A percentile compares a stretch with the other conserved stretches of the same genome.
These are phyloP conservation scores for Dromas ardeola DNA, from an alignment of 2,113 vertebrate genomes.

Conservation along the genomic window DNA sequence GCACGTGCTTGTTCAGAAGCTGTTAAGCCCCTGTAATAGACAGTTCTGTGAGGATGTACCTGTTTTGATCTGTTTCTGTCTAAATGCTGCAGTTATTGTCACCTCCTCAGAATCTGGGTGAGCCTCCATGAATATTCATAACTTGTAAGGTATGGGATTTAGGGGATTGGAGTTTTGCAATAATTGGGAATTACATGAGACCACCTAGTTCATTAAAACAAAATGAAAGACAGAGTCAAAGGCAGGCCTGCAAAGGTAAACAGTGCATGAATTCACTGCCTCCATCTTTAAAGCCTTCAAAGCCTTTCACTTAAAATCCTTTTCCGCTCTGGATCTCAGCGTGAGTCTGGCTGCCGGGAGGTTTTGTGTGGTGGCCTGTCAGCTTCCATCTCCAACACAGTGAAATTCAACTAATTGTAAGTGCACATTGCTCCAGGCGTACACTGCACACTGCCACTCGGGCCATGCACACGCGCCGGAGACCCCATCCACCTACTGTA, in stretches of 20 bases:
- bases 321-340: slow-evolving; percentile 66
- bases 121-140: background rate
- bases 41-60: background rate
- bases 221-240: slow-evolving; percentile 59
- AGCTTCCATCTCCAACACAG: slow-evolving; percentile 72
- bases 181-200: slow-evolving; percentile 27
- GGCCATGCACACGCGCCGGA: background rate
- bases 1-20: background rate
- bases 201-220: slow-evolving; percentile 60
- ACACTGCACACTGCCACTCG: background rate
- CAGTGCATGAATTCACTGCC: slow-evolving; percentile 63
- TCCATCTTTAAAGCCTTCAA: slow-evolving; percentile 49
- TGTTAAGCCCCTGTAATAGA: background rate
- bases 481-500: slow-evolving; percentile 7
- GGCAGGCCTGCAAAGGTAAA: slow-evolving; percentile 42
- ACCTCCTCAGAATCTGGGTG: background rate
- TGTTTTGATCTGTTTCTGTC: background rate
- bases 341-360: slow-evolving; percentile 66
- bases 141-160: background rate
- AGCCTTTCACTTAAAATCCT: slow-evolving; percentile 66
- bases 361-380: slow-evolving; percentile 71
- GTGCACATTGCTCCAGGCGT: slow-evolving; percentile 38
- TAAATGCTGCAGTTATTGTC: background rate
- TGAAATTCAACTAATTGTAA: slow-evolving; percentile 73
- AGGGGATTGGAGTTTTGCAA: background rate